Base-by-base conservation (phyloP, 2,113 vertebrate genomes). In the Spilogale gracilis region DNA sequence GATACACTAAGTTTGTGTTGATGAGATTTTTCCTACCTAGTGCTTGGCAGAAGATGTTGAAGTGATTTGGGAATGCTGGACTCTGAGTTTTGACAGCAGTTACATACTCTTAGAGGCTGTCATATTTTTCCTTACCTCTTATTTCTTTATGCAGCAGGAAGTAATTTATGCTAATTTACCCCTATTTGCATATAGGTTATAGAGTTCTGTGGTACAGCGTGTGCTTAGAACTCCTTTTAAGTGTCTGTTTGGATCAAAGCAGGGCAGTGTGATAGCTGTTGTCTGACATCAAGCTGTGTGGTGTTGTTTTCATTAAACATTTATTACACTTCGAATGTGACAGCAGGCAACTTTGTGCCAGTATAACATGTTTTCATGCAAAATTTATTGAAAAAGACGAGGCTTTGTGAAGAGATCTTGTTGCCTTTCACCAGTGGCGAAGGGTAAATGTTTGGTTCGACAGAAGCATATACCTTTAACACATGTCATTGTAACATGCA, bases 251-350 rank as follows among this genome's bases (percentile, higher is more conserved):
- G 99, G 99, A 99, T 99, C 99, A 99, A 99, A 99, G 99, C 98
- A 95, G 99, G 98, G 50, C 99, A 98, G 98, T 98, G 98, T 98
- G 99, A 98, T 99, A 99, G 99, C 99, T 98, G 99, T 99, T 99
- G 99, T 99, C 99, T 99, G 99, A 99, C 99, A 99, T 99, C 84
- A 98, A 99, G 99, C 99, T 99, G 99, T 98, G 99, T 98, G 99
- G 99, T 99, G 99, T 99, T 99, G 99, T 99, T 99, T 99, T 99
- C 99, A 99, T 99, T 99, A 99, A 99, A 99, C 99, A 99, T 99
- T 99, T 99, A 99, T 99, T 99, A 98, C 98, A 98, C 99, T 99
- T 99, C 99, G 99, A 99, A 98, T 98, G 99, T 99, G 99, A 99
- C 99, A 99, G 99, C 99, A 99, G 99, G 99, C 99, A 99, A 99